Evolutionary conservation across 2,888 invertebrate species (phyloP), one percentile per base, ranked within the genome.

Genomic region (Ophion slaviceki): DNA sequence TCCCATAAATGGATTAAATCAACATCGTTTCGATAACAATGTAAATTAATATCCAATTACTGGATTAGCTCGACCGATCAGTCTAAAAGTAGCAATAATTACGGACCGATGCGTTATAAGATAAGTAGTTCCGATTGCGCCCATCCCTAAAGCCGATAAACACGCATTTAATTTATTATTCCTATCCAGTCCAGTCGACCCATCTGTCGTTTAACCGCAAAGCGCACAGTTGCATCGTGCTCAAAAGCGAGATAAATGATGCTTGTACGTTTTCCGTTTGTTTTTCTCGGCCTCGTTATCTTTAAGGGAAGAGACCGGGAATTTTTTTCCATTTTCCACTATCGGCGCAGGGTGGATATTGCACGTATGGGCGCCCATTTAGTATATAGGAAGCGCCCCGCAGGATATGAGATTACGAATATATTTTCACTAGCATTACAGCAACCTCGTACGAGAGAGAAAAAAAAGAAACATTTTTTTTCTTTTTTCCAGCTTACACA

Each of bases 231-330:
- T 47, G 47, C 11, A 47, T 8, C 47, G 47, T 14, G 14, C 47
- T 14, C 14, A 47, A 47, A 47, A 47, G 11, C 45, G 62, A 76
- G 71, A 80, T 45, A 71, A 72, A 74, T 70, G 71, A 75, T 80
- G 75, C 80, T 80, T 72, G 80, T 80, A 47, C 80, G 77, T 84
- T 67, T 84, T 84, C 72, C 77, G 71, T 71, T 80, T 84, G 72
- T 84, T 84, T 80, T 80, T 62, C 82, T 76, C 53, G 59, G 71
- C 79, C 71, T 85, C 80, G 82, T 82, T 85, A 82, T 80, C 82
- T 70, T 68, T 64, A 76, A 82, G 75, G 85, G 80, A 76, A 82
- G 75, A 81, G 80, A 53, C 70, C 75, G 79, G 47, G 53, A 71
- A n/a, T 47, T 47, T 67, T 24, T 62, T 17, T 40, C 3, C 62